Evolutionary conservation across 2,797 vertebrate species (phyloP), one percentile per base, ranked within the genome.

Genomic region (Cottoperca gobio): DNA sequence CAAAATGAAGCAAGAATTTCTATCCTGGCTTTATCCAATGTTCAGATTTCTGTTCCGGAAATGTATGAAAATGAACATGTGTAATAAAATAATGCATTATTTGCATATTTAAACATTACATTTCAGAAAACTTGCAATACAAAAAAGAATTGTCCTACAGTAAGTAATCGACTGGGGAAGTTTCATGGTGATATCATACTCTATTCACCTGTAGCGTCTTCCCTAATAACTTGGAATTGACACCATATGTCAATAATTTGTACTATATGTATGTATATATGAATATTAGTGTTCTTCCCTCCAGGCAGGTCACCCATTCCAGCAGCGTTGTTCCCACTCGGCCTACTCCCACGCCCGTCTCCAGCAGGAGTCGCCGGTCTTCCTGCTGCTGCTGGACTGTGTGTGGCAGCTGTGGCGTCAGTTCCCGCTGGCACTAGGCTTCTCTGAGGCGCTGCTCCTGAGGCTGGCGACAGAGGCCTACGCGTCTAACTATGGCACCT

Each of bases 351-450:
- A 97, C 0, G 77, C 88, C 50, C 93, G 94, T 2, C 92, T 94
- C 60, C 96, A 95, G 88, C 95, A 96, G 21, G 95, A 98, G 86
- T 94, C 96, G 0, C 96, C 96, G 0, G 52, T 92, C 3, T 98
- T 98, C 90, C 92, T 98, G 69, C 95, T 99, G 82, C 94, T 99
- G 90, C 92, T 98, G 26, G 96, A 98, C 93, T 97, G 96, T 0
- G 92, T 96, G 82, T 97, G 96, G 96, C 97, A 99, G 91, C 86
- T 97, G 69, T 90, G 93, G 75, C 88, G 63, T 13, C 97, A 98
- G 92, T 98, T 98, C 90, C 97, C 96, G 0, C 81, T 96, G 24
- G 95, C 96, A 0, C 86, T 97, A 88, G 95, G 96, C 49, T 97
- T 97, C 55, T 88, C 94, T 0, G 96, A 98, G 86, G 63, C 24